phyloP scores from a whole-genome alignment of 2,113 vertebrate genomes.

The Ptilorrhoa leucosticta region DNA sequence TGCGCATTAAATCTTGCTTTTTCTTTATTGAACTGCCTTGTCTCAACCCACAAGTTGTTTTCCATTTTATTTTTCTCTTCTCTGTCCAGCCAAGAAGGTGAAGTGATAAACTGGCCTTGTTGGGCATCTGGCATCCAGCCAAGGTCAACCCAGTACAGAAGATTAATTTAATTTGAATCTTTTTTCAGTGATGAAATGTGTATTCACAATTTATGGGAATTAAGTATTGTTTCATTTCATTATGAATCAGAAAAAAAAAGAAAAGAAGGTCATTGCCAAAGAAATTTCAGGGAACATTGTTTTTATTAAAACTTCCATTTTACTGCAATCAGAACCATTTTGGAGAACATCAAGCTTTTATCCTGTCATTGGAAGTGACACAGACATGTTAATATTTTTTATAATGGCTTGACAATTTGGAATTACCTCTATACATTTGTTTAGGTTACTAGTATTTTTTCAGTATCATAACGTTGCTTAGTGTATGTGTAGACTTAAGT shows the following conservation, averaged over 20 bases:
- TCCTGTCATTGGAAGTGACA: background rate
- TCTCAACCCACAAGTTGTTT: background rate
- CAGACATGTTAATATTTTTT: background rate
- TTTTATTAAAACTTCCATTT: background rate
- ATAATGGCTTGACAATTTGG: background rate
- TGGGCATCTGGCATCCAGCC: background rate
- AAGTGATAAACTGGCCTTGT: background rate
- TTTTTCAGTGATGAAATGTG: background rate
- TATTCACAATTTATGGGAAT: background rate
- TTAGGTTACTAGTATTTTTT: background rate
- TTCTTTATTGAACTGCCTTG: background rate
- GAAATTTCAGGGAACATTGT: background rate
- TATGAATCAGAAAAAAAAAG: background rate
- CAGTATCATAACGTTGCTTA: background rate
- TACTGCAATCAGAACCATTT: background rate
- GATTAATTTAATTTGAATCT: background rate
- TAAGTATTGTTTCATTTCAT: background rate
- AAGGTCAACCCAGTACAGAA: background rate
- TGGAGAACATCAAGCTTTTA: background rate
- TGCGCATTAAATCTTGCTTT: background rate
- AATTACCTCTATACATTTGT: background rate
- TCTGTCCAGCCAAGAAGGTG: background rate
- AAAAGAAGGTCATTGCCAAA: background rate
- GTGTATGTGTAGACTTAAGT: background rate
- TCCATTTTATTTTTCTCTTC: background rate